A percentile compares a stretch with the other conserved stretches of the same genome.
Conservation (phyloP, 2,797 vertebrate species). For the Pipistrellus pipistrellus region DNA sequence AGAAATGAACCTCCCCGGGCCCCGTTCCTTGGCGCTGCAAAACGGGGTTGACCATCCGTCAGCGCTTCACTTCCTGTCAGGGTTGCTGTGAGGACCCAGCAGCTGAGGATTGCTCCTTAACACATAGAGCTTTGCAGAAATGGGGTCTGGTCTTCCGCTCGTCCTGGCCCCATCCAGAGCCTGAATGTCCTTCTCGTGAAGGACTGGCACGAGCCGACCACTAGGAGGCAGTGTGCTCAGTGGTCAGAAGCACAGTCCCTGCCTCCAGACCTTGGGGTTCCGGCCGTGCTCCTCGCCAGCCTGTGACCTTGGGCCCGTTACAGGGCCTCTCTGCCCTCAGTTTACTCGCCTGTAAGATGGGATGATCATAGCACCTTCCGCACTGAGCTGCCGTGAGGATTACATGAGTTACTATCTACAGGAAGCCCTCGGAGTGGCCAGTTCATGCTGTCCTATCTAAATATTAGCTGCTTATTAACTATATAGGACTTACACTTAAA, state of each 20-base stretch:
- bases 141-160: neutral
- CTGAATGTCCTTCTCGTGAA: accelerated
- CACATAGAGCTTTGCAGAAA: neutral
- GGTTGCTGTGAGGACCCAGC: neutral
- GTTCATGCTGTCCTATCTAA: neutral
- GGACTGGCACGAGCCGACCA: accelerated
- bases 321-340: neutral
- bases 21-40: neutral
- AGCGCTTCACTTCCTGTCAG: neutral
- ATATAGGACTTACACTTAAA: neutral
- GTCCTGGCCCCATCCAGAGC: neutral
- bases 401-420: neutral
- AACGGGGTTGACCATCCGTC: neutral
- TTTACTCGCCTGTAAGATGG: slow-evolving; percentile 24
- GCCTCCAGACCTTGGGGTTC: neutral
- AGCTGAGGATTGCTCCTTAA: neutral
- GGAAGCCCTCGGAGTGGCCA: neutral
- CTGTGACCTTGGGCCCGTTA: neutral
- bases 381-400: neutral
- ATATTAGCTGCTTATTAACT: neutral
- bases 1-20: neutral
- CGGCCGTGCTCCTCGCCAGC: neutral
- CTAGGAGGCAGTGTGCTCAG: neutral
- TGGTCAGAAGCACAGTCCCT: neutral
- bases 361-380: neutral